A percentile compares a stretch with the other conserved stretches of the same genome.
phyloP scores from a whole-genome alignment of 2,797 vertebrate genomes.

The Phoebastria nigripes region DNA sequence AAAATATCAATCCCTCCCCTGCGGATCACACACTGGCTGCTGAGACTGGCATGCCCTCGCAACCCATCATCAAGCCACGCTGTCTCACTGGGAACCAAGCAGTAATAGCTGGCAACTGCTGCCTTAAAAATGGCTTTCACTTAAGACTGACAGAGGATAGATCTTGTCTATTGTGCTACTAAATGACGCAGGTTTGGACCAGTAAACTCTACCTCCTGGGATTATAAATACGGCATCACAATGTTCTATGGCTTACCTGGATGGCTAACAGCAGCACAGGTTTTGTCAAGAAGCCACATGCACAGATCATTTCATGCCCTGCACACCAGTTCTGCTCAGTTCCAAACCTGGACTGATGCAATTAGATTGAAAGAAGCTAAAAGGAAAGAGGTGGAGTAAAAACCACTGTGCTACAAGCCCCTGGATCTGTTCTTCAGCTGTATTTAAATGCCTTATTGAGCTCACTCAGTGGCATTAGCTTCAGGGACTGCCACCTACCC shows the following conservation, averaged over 20 bases:
- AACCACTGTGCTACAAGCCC: background rate
- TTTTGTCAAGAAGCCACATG: background rate
- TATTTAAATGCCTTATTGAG: background rate
- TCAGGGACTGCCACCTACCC: background rate
- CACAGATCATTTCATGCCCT: background rate
- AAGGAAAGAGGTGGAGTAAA: background rate
- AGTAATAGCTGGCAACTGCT: background rate
- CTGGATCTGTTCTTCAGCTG: background rate
- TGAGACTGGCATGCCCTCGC: background rate
- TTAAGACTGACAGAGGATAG: background rate
- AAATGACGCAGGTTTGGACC: background rate
- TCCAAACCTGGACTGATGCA: background rate
- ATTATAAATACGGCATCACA: background rate
- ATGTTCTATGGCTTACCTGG: background rate
- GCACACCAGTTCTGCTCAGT: background rate
- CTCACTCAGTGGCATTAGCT: background rate
- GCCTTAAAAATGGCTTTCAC: background rate
- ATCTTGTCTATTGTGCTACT: background rate
- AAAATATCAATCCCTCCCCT: background rate
- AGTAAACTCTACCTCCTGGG: background rate
- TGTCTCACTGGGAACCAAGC: background rate
- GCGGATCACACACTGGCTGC: background rate
- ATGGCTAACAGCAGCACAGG: background rate
- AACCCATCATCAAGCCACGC: background rate
- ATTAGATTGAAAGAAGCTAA: background rate